A percentile compares a stretch with the other conserved stretches of the same genome.
phyloP scores from a whole-genome alignment of 2,797 vertebrate species.

The Gymnothorax reevesii region DNA sequence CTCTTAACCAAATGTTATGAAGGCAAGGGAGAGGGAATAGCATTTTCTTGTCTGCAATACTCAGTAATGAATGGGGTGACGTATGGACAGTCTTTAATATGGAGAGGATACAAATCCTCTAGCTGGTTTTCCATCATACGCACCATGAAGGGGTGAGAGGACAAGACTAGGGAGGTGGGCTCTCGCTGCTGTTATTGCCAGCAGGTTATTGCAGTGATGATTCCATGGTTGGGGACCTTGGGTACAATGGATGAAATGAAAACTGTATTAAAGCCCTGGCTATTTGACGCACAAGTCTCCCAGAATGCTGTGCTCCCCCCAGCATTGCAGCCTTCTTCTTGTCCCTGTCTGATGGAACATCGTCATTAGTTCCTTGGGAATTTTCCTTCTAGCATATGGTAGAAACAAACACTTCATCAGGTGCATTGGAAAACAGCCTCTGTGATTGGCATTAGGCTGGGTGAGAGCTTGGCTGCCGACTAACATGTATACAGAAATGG shows the following conservation, averaged over 20 bases:
- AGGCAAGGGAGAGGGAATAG: background rate
- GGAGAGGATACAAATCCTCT: background rate
- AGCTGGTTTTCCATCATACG: background rate
- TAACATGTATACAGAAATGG: background rate
- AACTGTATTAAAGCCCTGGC: background rate
- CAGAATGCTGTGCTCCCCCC: background rate
- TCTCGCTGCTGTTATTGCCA: background rate
- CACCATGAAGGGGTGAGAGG: background rate
- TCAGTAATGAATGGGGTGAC: background rate
- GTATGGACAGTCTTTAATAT: background rate
- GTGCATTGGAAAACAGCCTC: background rate
- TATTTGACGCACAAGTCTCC: background rate
- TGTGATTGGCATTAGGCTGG: background rate
- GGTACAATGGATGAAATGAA: background rate
- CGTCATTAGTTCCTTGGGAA: background rate
- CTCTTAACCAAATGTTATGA: background rate
- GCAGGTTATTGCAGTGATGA: background rate
- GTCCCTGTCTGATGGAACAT: background rate
- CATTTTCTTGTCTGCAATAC: background rate
- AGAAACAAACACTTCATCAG: slow-evolving; percentile 5
- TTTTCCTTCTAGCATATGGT: background rate
- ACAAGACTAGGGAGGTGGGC: background rate
- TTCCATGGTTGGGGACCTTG: background rate
- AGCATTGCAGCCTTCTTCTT: background rate
- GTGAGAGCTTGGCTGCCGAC: background rate